phyloP scores from a whole-genome alignment of 2,113 vertebrate species.

The Australoheros scitulus region DNA sequence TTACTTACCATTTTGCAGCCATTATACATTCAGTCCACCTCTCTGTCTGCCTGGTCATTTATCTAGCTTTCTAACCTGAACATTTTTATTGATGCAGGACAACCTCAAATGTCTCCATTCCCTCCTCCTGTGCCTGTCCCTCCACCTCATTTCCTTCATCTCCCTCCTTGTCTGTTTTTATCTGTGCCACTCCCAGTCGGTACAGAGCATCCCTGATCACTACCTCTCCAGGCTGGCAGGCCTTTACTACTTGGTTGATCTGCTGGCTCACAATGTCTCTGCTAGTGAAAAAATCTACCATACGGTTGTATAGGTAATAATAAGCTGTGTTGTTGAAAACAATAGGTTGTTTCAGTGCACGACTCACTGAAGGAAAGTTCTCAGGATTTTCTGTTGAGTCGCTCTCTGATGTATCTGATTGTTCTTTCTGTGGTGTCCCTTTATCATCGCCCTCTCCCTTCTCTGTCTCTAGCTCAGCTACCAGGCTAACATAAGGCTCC shows the following conservation, averaged over 20 bases:
- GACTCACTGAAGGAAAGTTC: conserved; percentile 15
- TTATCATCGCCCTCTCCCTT: neutral
- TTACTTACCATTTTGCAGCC: neutral
- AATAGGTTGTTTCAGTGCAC: conserved; percentile 73
- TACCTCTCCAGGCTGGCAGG: conserved; percentile 94
- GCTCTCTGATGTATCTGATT: neutral
- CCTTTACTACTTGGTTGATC: conserved; percentile 90
- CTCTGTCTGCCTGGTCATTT: neutral
- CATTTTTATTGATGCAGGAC: conserved; percentile 37
- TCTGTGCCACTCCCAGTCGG: conserved; percentile 93
- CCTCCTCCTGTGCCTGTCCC: conserved; percentile 62
- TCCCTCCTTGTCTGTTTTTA: conserved; percentile 87
- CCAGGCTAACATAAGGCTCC: conserved; percentile 81
- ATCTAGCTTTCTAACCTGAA: neutral
- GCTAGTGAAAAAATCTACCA: conserved; percentile 94
- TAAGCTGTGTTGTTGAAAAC: conserved; percentile 91
- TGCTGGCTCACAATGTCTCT: conserved; percentile 92
- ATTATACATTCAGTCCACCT: neutral
- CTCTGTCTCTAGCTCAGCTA: conserved; percentile 70
- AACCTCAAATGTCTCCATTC: conserved; percentile 66
- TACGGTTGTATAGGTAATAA: conserved; percentile 97
- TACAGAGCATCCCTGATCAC: conserved; percentile 94
- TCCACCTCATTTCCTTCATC: conserved; percentile 69
- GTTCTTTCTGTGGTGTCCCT: neutral
- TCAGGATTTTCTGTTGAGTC: conserved; percentile 6